Percentiles rank a stretch among this genome's conserved stretches.
phyloP scores from a whole-genome alignment of 1,140 invertebrate species.

The Paramacrobiotus metropolitanus region DNA sequence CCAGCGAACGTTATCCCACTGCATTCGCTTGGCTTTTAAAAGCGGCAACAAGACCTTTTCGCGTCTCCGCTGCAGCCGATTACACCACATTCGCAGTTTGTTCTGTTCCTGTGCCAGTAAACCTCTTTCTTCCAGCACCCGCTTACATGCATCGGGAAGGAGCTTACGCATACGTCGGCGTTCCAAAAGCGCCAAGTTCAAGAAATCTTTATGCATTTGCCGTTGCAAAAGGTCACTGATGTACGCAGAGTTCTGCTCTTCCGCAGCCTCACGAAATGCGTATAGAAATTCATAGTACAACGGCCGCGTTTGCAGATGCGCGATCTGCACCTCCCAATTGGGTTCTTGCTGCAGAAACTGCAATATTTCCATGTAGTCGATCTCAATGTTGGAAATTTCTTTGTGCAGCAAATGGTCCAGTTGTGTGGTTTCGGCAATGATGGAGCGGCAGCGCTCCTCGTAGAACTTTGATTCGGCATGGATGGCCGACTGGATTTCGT shows the following conservation, averaged over 20 bases:
- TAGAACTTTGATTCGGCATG: background rate
- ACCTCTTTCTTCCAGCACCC: background rate
- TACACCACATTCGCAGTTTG: background rate
- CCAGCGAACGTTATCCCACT: too few relatives aligned
- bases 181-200: background rate
- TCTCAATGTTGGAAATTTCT: background rate
- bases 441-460: background rate
- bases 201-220: background rate
- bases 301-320: background rate
- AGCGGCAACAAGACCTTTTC: background rate
- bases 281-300: background rate
- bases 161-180: background rate
- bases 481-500: background rate
- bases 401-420: background rate
- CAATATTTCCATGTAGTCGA: background rate
- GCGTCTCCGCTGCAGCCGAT: background rate
- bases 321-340: background rate
- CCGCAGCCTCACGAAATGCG: background rate
- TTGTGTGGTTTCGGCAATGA: background rate
- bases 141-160: background rate
- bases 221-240: background rate
- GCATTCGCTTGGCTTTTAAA: too few relatives aligned
- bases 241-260: background rate
- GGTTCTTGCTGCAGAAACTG: background rate
- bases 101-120: background rate